Conservation (phyloP, 2,113 vertebrate species). For the Climacteris rufus region DNA sequence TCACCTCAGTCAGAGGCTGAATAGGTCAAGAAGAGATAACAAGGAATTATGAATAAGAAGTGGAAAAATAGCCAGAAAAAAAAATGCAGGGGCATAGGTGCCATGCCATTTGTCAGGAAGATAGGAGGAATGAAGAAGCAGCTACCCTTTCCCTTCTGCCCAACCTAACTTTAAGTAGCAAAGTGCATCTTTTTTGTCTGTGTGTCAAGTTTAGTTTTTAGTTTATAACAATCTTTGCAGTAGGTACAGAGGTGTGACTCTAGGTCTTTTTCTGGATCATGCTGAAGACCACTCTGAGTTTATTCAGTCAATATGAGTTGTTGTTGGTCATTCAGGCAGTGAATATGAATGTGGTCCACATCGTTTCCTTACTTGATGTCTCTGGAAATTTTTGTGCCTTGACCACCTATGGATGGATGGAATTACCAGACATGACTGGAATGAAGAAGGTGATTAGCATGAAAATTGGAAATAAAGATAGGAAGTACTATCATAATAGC, state of each 20-base stretch:
- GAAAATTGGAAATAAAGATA: background rate
- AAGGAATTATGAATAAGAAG: background rate
- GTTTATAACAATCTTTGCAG: background rate
- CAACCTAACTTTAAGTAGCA: background rate
- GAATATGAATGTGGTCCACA: background rate
- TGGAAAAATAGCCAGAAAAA: background rate
- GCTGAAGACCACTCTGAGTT: background rate
- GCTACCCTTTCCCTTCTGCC: background rate
- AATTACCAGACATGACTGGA: background rate
- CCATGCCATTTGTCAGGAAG: background rate
- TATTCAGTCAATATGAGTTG: background rate
- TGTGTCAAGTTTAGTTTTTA: background rate
- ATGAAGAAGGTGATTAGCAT: background rate
- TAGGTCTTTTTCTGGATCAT: background rate
- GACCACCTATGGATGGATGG: background rate
- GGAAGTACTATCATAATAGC: background rate
- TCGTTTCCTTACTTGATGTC: background rate
- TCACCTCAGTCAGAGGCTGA: background rate
- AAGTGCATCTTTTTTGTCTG: background rate
- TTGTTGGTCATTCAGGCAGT: background rate
- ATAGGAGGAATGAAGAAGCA: background rate
- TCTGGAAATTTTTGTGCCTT: background rate
- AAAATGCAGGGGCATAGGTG: background rate
- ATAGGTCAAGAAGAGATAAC: background rate
- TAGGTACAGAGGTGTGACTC: background rate